phyloP scores from a whole-genome alignment of 2,113 vertebrate species.

The Macquaria australasica region DNA sequence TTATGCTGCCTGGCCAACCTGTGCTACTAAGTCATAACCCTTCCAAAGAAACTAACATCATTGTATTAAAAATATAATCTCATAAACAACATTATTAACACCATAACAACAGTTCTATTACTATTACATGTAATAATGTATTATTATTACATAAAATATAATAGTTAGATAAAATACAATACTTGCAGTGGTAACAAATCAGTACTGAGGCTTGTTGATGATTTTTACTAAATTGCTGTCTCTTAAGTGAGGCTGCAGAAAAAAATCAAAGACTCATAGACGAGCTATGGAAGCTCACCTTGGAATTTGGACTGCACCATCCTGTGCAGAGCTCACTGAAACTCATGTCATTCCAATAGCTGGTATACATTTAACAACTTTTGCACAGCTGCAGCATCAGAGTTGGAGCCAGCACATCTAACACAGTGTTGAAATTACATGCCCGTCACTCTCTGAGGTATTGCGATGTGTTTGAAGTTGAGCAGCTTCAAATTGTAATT shows the following conservation, averaged over 20 bases:
- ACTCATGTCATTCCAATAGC: constrained; percentile 62
- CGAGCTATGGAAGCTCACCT: constrained; percentile 37
- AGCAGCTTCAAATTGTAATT: constrained; percentile 68
- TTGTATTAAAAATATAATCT: neutral
- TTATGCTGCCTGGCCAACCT: neutral
- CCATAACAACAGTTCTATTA: neutral
- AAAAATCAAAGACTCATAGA: constrained; percentile 44
- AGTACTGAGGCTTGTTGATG: neutral
- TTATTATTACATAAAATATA: neutral
- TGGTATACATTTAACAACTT: constrained; percentile 61
- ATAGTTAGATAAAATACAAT: neutral
- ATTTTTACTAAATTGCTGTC: neutral
- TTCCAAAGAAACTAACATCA: neutral
- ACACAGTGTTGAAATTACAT: constrained; percentile 61
- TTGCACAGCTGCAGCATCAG: constrained; percentile 56
- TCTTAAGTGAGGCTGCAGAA: constrained; percentile 1
- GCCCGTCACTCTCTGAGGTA: constrained; percentile 69
- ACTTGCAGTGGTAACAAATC: constrained; percentile 15
- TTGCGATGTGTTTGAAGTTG: constrained; percentile 69
- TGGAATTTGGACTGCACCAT: constrained; percentile 45
- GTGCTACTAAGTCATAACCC: neutral
- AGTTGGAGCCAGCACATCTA: constrained; percentile 57
- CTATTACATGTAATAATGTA: neutral
- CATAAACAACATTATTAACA: neutral
- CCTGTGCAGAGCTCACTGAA: constrained; percentile 40